Evolutionary conservation across 1,140 invertebrate genomes (phyloP), one percentile per base, ranked within the genome.

Genomic region (Caligus rogercresseyi): DNA sequence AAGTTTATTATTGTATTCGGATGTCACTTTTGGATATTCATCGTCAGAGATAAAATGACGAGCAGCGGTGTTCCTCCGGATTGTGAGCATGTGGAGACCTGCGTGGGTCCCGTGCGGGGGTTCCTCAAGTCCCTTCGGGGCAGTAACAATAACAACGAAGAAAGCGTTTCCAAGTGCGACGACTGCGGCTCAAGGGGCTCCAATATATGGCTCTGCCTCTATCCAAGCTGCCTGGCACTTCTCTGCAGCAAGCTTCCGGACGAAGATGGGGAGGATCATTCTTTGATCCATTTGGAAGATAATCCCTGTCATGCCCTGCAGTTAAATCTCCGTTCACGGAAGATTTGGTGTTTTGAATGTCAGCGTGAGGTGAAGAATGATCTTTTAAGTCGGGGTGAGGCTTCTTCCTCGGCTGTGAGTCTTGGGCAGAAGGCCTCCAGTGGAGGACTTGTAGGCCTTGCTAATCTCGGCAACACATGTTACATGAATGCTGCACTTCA

Each of bases 401-500:
- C 64, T 3, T 18, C 24, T 31, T 16, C 23, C 31, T 15, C 21
- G 20, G 3, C 15, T 16, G 2, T 15, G 2, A 2, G 7, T 25
- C n/a, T 14, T 13, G 7, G 25, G 52, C n/a, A 54, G 23, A 14
- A 25, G 14, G 54, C 25, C 4, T 3, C 25, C 15, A 2, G 20
- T 21, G 43, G 3, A 25, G 86, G 86, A 64, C 74, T 91, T 16
- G 83, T 87, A 52, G 89, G 90, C 0, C 75, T 94, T 0, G 84
- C 88, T 69, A 94, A 94, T 73, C 81, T 93, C 65, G 93, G 92
- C 31, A 96, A 96, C 72, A 96, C 92, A 0, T 96, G 92, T 72
- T 97, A 94, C 71, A 91, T 98, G 87, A 98, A 98, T 75, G 84
- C 92, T 18, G 93, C 93, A 0, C 72, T 98, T 4, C 93, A 98